Percentiles rank a stretch among this genome's conserved stretches.
Conservation (phyloP, 2,888 invertebrate species). For the Drosophila pseudotalamancana region DNA sequence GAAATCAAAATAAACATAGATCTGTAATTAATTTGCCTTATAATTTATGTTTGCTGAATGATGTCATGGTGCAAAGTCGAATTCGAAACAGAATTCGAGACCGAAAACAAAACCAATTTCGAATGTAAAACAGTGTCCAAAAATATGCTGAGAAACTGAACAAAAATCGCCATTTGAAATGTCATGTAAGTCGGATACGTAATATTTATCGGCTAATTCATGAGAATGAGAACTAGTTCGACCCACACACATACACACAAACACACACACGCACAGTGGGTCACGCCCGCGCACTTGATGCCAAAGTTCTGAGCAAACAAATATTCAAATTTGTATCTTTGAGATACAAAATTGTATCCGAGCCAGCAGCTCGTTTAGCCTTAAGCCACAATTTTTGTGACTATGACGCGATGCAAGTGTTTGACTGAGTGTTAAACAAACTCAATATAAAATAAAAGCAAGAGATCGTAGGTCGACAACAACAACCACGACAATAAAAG, state of each 20-base stretch:
- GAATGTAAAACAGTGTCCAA: constrained; percentile 18
- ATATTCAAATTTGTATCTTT: constrained; percentile 12
- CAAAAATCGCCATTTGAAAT: constrained; percentile 3
- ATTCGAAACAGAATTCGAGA: background rate
- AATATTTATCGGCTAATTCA: constrained; percentile 21
- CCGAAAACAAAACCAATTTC: constrained; percentile 6
- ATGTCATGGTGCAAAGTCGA: constrained; percentile 27
- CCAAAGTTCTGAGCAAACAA: constrained; percentile 45
- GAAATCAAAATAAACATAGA: background rate
- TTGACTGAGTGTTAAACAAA: constrained; percentile 68
- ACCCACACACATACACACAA: constrained; percentile 26
- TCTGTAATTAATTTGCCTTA: too few relatives aligned
- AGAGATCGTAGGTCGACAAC: constrained; percentile 71
- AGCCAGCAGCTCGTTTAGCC: constrained; percentile 16
- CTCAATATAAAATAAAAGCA: constrained; percentile 12
- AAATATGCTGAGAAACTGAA: constrained; percentile 26
- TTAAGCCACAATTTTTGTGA: constrained; percentile 47
- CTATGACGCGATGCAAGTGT: constrained; percentile 67
- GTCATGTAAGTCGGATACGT: constrained; percentile 8
- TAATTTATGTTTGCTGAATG: constrained; percentile 20
- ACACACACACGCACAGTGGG: background rate
- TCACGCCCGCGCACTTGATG: constrained; percentile 38
- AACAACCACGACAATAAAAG: constrained; percentile 25
- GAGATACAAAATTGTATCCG: constrained; percentile 24
- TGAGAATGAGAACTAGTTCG: constrained; percentile 38